These are phyloP conservation scores for Asarcornis scutulata DNA, from an alignment of 2,113 vertebrate genomes.

Conservation along the genomic window DNA sequence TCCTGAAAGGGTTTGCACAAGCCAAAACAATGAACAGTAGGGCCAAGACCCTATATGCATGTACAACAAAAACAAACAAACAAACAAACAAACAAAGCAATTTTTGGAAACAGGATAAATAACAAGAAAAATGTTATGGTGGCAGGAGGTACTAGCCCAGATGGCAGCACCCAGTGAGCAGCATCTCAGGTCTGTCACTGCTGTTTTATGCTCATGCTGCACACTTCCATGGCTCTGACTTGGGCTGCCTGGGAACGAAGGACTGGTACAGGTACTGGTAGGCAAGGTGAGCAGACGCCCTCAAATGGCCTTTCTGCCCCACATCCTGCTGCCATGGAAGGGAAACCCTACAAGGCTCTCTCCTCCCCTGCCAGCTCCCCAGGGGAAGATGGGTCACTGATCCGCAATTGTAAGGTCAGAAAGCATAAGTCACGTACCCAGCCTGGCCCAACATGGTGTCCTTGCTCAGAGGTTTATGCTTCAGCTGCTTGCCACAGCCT, in stretches of 20 bases:
- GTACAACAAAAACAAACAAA: not conserved
- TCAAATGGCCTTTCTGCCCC: not conserved
- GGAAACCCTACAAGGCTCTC: not conserved
- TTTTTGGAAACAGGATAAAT: not conserved
- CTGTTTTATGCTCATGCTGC: not conserved
- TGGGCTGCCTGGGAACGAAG: not conserved
- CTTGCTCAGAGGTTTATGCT: not conserved
- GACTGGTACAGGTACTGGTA: not conserved
- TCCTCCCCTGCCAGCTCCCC: not conserved
- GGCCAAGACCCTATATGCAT: not conserved
- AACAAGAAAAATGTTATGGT: not conserved
- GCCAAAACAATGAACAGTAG: not conserved
- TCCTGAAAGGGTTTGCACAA: not conserved
- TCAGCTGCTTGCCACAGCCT: not conserved
- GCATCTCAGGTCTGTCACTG: not conserved
- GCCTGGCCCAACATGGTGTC: not conserved
- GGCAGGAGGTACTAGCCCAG: not conserved
- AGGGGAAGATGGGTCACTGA: not conserved
- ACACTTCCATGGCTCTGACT: accelerated
- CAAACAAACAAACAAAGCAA: not conserved
- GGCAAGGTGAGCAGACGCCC: not conserved
- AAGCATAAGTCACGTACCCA: not conserved
- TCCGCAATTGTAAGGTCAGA: not conserved
- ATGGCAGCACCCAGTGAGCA: accelerated
- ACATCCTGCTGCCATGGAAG: not conserved